Conservation (phyloP, 2,113 vertebrate species). For the Barnardius zonarius region DNA sequence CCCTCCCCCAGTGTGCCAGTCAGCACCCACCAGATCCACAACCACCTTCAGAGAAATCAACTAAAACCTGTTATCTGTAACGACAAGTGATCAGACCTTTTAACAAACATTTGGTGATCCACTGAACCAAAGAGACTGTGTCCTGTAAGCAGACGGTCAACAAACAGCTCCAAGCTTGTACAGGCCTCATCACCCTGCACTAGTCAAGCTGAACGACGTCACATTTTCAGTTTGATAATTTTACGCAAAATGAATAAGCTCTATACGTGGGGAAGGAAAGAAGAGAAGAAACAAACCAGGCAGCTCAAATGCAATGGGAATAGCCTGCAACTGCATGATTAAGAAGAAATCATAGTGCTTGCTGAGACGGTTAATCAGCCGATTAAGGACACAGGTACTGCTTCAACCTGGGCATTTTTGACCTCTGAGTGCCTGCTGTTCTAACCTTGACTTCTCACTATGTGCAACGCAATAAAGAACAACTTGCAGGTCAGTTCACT, state of each 20-base stretch:
- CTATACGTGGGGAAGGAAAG: accelerated
- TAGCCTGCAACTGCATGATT: background rate
- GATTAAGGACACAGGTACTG: background rate
- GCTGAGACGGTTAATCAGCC: background rate
- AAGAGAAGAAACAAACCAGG: background rate
- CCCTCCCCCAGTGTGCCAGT: accelerated
- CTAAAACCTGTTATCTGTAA: background rate
- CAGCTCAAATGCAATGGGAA: background rate
- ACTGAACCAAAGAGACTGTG: background rate
- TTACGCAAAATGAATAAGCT: background rate
- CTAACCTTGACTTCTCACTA: constrained; percentile 8
- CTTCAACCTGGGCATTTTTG: background rate
- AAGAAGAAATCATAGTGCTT: background rate
- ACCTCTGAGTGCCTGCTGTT: background rate
- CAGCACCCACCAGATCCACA: background rate
- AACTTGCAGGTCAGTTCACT: background rate
- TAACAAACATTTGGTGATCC: background rate
- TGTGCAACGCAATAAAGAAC: background rate
- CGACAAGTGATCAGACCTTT: background rate
- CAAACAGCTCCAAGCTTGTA: background rate
- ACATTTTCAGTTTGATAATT: background rate
- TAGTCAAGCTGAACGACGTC: background rate
- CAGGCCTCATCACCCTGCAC: accelerated
- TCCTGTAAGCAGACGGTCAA: background rate
- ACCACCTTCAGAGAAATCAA: background rate